phyloP scores from a whole-genome alignment of 1,140 invertebrate species.

The Drosophila lini region DNA sequence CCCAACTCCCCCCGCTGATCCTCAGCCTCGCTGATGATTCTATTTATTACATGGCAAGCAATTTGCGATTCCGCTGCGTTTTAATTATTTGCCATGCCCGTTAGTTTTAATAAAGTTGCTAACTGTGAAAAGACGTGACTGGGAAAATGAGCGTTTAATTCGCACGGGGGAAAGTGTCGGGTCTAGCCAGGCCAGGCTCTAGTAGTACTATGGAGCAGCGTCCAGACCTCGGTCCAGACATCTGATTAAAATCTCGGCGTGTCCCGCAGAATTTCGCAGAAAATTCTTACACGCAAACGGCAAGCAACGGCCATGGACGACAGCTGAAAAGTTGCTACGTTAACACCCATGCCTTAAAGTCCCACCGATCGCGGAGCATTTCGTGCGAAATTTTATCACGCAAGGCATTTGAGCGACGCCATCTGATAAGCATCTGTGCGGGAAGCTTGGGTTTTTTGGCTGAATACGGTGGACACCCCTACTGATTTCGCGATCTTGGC shows the following conservation, averaged over 20 bases:
- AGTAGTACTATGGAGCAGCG: neutral
- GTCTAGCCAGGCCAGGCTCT: constrained; percentile 17
- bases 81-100: constrained; percentile 78
- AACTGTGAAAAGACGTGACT: constrained; percentile 82
- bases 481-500: constrained; percentile 46
- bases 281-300: constrained; percentile 75
- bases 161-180: constrained; percentile 73
- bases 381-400: constrained; percentile 79
- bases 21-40: constrained; percentile 66
- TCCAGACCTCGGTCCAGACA: constrained; percentile 41
- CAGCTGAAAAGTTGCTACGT: constrained; percentile 78
- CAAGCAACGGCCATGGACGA: constrained; percentile 30
- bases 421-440: constrained; percentile 65
- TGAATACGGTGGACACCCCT: constrained; percentile 1
- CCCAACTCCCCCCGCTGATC: constrained; percentile 21
- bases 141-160: constrained; percentile 74
- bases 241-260: constrained; percentile 75
- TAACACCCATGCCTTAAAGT: constrained; percentile 61
- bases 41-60: constrained; percentile 78
- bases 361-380: constrained; percentile 33
- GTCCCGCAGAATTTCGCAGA: constrained; percentile 65
- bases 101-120: constrained; percentile 83
- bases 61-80: constrained; percentile 76
- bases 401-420: constrained; percentile 62
- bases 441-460: neutral